Evolutionary conservation across 2,797 vertebrate genomes (phyloP).

Genomic region (Podarcis siculus): DNA sequence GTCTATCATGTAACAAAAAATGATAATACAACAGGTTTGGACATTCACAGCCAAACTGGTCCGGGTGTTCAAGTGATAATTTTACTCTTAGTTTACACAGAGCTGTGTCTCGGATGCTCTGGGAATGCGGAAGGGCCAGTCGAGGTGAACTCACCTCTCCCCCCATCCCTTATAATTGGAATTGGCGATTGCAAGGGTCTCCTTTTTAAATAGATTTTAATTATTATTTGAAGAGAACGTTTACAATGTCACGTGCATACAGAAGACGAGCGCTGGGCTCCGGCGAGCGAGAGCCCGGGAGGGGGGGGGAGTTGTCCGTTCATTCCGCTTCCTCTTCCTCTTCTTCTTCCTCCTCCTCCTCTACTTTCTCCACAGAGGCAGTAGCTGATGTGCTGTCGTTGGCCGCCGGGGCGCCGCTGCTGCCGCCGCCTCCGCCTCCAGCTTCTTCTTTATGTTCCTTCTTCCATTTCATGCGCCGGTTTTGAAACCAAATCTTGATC

Average conservation of each 20-base stretch:
- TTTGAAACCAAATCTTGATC: constrained; percentile 95
- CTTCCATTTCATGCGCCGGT: constrained; percentile 94
- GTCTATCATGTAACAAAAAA: background rate
- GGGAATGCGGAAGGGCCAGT: background rate
- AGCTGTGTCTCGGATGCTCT: constrained; percentile 7
- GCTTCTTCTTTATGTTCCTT: constrained; percentile 87
- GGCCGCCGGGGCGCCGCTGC: constrained; percentile 43
- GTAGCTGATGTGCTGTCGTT: constrained; percentile 69
- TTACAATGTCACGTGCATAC: constrained; percentile 73
- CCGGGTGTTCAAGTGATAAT: constrained; percentile 37
- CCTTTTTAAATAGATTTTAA: constrained; percentile 45
- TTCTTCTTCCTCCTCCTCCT: constrained; percentile 78
- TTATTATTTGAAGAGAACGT: constrained; percentile 61
- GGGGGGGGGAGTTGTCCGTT: background rate
- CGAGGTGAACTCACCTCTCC: background rate
- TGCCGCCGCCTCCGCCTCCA: constrained; percentile 44
- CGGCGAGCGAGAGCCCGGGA: background rate
- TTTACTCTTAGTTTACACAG: constrained; percentile 41
- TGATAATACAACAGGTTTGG: constrained; percentile 44
- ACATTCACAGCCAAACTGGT: constrained; percentile 19
- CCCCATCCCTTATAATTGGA: constrained; percentile 20
- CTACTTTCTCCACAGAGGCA: constrained; percentile 74
- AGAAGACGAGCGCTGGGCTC: constrained; percentile 51
- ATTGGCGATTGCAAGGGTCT: constrained; percentile 39
- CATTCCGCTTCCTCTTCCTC: constrained; percentile 66